Conservation (phyloP, 2,888 invertebrate species). For the Xylophagus ater region DNA sequence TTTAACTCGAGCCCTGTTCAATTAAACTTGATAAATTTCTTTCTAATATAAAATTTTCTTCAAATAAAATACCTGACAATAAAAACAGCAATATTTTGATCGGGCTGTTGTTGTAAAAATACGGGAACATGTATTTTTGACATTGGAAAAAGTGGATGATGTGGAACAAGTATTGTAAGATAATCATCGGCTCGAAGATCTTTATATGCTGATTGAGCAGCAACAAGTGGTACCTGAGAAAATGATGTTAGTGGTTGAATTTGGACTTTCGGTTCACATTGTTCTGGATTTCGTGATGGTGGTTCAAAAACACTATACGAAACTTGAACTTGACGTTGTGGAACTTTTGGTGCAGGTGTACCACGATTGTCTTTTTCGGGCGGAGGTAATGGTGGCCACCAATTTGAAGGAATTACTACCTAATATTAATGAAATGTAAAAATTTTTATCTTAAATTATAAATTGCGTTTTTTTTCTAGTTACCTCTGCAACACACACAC, state of each 20-base stretch:
- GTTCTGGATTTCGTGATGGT: constrained; percentile 52
- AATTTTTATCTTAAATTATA: constrained; percentile 5
- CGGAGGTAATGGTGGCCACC: constrained; percentile 74
- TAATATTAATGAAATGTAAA: constrained; percentile 20
- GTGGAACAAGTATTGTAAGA: constrained; percentile 74
- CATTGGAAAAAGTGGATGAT: constrained; percentile 79
- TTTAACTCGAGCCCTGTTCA: constrained; percentile 73
- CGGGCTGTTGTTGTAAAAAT: constrained; percentile 62
- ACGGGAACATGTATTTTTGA: constrained; percentile 85
- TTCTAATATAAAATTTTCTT: neutral
- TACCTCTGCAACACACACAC: constrained; percentile 77
- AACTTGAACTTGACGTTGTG: constrained; percentile 65
- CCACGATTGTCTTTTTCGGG: constrained; percentile 50
- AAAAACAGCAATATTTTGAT: constrained; percentile 62
- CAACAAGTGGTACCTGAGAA: constrained; percentile 56
- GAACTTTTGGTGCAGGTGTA: constrained; percentile 46
- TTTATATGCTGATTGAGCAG: constrained; percentile 69
- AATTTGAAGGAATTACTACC: constrained; percentile 74
- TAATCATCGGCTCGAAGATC: constrained; percentile 76
- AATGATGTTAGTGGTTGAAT: constrained; percentile 57
- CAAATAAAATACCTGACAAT: constrained; percentile 57
- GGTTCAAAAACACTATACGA: constrained; percentile 85
- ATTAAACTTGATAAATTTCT: constrained; percentile 15
- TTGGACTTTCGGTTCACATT: constrained; percentile 64
- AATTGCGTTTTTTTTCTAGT: no score